phyloP scores from a whole-genome alignment of 1,140 invertebrate genomes.

The Coelopa frigida region DNA sequence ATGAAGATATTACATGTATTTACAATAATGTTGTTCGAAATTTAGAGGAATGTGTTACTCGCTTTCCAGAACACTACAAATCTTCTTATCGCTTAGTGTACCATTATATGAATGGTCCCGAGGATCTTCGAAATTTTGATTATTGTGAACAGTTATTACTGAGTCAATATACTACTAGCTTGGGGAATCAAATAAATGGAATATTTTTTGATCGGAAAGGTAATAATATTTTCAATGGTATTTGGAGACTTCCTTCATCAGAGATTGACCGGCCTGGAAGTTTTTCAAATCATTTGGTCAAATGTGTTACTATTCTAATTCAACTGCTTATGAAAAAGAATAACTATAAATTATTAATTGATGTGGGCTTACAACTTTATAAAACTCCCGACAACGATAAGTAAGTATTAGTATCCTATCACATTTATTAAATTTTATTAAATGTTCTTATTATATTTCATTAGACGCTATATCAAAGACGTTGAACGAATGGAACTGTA shows the following conservation, averaged over 20 bases:
- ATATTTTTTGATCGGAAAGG: constrained; percentile 78
- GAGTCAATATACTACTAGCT: constrained; percentile 56
- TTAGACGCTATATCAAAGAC: constrained; percentile 23
- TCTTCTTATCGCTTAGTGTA: constrained; percentile 80
- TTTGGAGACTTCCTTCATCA: constrained; percentile 82
- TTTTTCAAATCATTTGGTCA: constrained; percentile 84
- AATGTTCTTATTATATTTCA: constrained; percentile 2
- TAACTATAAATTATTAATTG: constrained; percentile 73
- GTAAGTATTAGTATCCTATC: constrained; percentile 46
- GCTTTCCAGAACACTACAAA: constrained; percentile 90
- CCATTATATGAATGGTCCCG: constrained; percentile 68
- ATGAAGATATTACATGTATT: constrained; percentile 47
- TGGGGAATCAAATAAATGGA: constrained; percentile 61
- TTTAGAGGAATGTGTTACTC: constrained; percentile 72
- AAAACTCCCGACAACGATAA: constrained; percentile 76
- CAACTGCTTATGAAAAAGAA: constrained; percentile 70
- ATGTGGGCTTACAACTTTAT: constrained; percentile 69
- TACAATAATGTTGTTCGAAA: constrained; percentile 61
- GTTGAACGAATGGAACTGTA: constrained; percentile 18
- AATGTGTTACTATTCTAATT: constrained; percentile 71
- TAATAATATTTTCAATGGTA: constrained; percentile 86
- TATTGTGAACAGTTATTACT: constrained; percentile 66
- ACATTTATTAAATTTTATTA: background rate
- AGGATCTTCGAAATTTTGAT: constrained; percentile 57
- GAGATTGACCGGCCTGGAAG: constrained; percentile 89